Conservation (phyloP, 2,113 vertebrate genomes). For the Anolis sagrei region DNA sequence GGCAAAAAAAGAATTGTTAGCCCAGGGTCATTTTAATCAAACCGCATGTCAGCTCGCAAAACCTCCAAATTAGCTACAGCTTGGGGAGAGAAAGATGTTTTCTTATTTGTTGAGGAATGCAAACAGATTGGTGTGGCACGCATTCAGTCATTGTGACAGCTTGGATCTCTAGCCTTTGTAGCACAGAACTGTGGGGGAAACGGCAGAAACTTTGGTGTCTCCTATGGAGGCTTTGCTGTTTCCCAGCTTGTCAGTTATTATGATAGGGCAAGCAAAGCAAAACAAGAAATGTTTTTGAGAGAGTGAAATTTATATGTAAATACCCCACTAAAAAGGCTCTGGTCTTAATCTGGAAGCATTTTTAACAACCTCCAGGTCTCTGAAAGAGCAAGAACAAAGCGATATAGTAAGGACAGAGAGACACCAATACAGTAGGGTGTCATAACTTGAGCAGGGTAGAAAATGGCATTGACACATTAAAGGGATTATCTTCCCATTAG, state of each 20-base stretch:
- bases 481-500: slow-evolving; percentile 65
- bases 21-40: slow-evolving; percentile 82
- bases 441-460: slow-evolving; percentile 28
- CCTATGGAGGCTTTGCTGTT: slow-evolving; percentile 65
- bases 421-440: slow-evolving; percentile 57
- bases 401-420: slow-evolving; percentile 51
- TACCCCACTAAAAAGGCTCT: slow-evolving; percentile 60
- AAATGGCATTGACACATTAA: slow-evolving; percentile 58
- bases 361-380: slow-evolving; percentile 62
- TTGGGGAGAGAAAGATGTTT: slow-evolving; percentile 77
- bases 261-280: slow-evolving; percentile 55
- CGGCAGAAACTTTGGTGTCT: slow-evolving; percentile 56
- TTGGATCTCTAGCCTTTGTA: slow-evolving; percentile 67
- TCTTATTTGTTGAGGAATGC: slow-evolving; percentile 73
- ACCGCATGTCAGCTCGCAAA: slow-evolving; percentile 78
- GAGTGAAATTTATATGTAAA: slow-evolving; percentile 61
- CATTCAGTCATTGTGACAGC: slow-evolving; percentile 81
- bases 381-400: slow-evolving; percentile 62
- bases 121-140: slow-evolving; percentile 81
- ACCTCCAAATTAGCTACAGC: slow-evolving; percentile 79
- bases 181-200: slow-evolving; percentile 21
- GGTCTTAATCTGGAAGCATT: slow-evolving; percentile 62
- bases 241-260: slow-evolving; percentile 60
- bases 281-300: slow-evolving; percentile 56
- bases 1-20: slow-evolving; percentile 72